Conservation (phyloP, 1,140 invertebrate genomes). For the Bombus haemorrhoidalis region DNA sequence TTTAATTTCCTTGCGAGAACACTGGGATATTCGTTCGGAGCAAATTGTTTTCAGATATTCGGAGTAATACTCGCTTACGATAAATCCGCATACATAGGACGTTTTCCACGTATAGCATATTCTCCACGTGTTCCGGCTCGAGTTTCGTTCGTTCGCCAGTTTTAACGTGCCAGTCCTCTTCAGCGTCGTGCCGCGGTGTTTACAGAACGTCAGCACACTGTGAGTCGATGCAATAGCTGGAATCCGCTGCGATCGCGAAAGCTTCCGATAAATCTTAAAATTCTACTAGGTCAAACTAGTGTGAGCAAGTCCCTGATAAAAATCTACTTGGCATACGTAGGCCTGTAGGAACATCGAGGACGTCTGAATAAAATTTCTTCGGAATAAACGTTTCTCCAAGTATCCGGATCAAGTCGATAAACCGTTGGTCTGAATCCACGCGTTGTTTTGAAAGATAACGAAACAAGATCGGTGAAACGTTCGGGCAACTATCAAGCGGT, state of each 20-base stretch:
- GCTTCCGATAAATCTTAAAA: neutral
- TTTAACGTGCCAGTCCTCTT: neutral
- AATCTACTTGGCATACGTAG: neutral
- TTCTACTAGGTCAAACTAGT: neutral
- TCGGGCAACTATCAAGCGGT: too few relatives aligned
- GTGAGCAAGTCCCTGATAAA: neutral
- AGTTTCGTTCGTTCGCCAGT: neutral
- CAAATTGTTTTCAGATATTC: neutral
- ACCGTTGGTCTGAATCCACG: neutral
- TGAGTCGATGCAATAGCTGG: neutral
- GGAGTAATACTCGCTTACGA: neutral
- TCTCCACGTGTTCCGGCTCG: neutral
- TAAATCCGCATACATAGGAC: too few relatives aligned
- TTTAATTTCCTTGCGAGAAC: neutral
- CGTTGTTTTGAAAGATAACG: too few relatives aligned
- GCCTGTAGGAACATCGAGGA: too few relatives aligned
- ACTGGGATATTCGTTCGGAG: too few relatives aligned
- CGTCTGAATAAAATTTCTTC: neutral
- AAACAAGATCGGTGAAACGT: neutral
- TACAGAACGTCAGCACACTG: constrained; percentile 7
- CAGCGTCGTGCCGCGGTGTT: neutral
- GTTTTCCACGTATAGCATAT: too few relatives aligned
- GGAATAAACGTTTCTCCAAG: neutral
- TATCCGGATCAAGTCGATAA: neutral
- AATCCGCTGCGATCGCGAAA: neutral